Evolutionary conservation across 2,113 vertebrate species (phyloP).

Genomic region (Nothobranchius furzeri): DNA sequence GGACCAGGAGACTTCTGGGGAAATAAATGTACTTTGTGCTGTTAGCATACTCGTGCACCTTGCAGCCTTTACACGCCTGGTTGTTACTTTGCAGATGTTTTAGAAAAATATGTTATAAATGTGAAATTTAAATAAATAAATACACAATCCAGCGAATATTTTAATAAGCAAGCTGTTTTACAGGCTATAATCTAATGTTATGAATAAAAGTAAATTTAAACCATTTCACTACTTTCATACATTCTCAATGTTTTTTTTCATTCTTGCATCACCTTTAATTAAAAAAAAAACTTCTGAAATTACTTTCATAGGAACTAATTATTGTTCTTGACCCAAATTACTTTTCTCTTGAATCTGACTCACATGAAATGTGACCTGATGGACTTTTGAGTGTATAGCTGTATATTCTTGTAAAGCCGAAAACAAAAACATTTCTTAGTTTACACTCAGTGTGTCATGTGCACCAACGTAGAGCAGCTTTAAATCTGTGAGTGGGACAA

Average conservation of each 20-base stretch:
- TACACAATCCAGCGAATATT: not conserved
- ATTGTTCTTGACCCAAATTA: conserved; percentile 3
- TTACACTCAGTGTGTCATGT: not conserved
- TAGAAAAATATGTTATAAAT: conserved; percentile 10
- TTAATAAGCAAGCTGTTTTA: conserved; percentile 2
- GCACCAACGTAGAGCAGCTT: conserved; percentile 13
- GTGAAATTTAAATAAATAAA: conserved; percentile 6
- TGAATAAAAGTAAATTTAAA: conserved; percentile 1
- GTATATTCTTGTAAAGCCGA: conserved; percentile 21
- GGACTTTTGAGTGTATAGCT: conserved; percentile 6
- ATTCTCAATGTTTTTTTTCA: not conserved
- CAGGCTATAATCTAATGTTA: not conserved
- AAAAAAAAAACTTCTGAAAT: not conserved
- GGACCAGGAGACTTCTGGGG: not conserved
- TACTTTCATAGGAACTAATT: not conserved
- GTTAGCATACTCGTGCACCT: not conserved
- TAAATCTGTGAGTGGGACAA: not conserved
- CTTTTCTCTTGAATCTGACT: not conserved
- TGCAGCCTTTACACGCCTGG: not conserved
- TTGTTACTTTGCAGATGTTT: not conserved
- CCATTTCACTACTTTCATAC: not conserved
- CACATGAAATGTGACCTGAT: not conserved
- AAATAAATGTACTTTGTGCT: no score
- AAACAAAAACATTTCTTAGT: not conserved
- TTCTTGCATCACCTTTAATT: no score